Conservation (phyloP, 2,113 vertebrate species). For the Collichthys lucidus region DNA sequence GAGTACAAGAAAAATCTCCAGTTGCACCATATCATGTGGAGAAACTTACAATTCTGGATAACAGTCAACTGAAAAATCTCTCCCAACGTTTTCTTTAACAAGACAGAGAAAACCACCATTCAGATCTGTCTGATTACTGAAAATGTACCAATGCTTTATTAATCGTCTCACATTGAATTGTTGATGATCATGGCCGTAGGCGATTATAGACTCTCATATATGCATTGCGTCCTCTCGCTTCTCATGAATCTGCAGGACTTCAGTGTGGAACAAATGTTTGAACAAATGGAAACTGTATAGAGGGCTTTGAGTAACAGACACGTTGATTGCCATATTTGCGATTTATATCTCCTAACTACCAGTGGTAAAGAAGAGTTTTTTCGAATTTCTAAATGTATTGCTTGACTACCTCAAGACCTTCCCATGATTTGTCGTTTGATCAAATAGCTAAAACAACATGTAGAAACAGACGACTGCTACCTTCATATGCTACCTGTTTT, state of each 20-base stretch:
- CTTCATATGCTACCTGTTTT: not conserved
- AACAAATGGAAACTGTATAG: slow-evolving; percentile 61
- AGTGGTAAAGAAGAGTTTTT: not conserved
- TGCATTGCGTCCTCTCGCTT: slow-evolving; percentile 17
- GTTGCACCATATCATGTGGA: not conserved
- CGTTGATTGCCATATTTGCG: not conserved
- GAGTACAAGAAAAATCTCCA: not conserved
- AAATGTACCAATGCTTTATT: slow-evolving; percentile 70
- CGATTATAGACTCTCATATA: slow-evolving; percentile 25
- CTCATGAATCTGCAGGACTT: slow-evolving; percentile 13
- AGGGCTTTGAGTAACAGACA: slow-evolving; percentile 8
- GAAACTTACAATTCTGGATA: not conserved
- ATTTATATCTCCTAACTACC: not conserved
- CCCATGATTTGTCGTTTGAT: not conserved
- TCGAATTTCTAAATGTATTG: not conserved
- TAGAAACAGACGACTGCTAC: not conserved
- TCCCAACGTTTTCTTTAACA: not conserved
- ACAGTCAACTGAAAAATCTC: not conserved
- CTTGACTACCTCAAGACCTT: not conserved
- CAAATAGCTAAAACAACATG: not conserved
- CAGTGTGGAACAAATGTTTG: slow-evolving; percentile 31
- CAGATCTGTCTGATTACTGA: slow-evolving; percentile 63
- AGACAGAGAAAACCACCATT: slow-evolving; percentile 42
- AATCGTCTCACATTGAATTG: slow-evolving; percentile 58
- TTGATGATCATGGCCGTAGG: slow-evolving; percentile 30